Evolutionary conservation across 2,797 vertebrate genomes (phyloP), one percentile per base, ranked within the genome.

Genomic region (Arnoldichthys spilopterus): DNA sequence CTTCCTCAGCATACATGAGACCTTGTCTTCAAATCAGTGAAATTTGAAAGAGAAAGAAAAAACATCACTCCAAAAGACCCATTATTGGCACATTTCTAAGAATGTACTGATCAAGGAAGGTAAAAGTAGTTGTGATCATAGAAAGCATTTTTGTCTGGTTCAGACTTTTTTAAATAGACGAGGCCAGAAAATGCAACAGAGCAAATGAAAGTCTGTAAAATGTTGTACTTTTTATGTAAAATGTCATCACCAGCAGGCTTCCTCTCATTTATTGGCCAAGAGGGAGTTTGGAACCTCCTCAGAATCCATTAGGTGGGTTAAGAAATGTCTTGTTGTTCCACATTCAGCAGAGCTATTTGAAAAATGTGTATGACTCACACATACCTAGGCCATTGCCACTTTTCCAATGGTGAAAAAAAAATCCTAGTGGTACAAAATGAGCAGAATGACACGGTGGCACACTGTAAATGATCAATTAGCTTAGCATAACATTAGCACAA

Each of bases 301-400:
- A 56, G 30, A n/a, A 51, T 72, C 51, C 28, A 56, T 22, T 72
- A 72, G 28, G 12, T 72, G 51, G n/a, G 51, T 72, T 30, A 72
- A 51, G 30, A 34, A 72, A 28, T 49, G 45, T 24, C 16, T 8
- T 49, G 12, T 67, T 16, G 20, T 54, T 34, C 30, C 30, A 32
- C 16, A 16, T 34, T 70, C 20, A 12, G 28, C 9, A 22, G 32
- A 72, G 51, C 12, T 5, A 0, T 49, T 69, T 49, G 45, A 69
- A 49, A 69, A 51, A 69, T 30, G 18, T 12, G 20, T 28, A 0
- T 56, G 51, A 56, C 49, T 54, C n/a, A 56, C 12, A 26, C 18
- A 54, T 53, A n/a, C 40, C 24, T 3, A 37, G 32, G 30, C 61
- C 49, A 9, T 0, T 30, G 16, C 8, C 11, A 9, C 53, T 53